Evolutionary conservation across 2,113 vertebrate species (phyloP).

Genomic region (Tursiops truncatus): DNA sequence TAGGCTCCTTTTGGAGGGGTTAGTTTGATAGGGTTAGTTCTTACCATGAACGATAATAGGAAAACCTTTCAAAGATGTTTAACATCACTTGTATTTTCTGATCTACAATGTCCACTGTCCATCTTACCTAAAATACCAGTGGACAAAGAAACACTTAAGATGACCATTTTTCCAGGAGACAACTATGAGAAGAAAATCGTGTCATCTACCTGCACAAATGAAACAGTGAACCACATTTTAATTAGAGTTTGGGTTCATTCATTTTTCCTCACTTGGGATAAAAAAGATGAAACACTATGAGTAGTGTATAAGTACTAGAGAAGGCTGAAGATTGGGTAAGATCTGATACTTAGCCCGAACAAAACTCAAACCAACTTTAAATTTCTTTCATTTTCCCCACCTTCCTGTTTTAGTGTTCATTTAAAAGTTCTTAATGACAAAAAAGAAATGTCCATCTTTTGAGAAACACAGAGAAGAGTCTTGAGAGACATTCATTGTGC

Average conservation of each 20-base stretch:
- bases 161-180: not conserved
- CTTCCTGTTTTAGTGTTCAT: constrained; percentile 24
- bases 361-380: not conserved
- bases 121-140: not conserved
- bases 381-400: not conserved
- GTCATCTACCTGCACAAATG: not conserved
- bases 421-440: constrained; percentile 38
- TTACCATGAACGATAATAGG: not conserved
- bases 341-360: not conserved
- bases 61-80: not conserved
- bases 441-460: constrained; percentile 43
- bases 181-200: not conserved
- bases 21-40: not conserved
- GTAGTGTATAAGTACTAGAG: not conserved
- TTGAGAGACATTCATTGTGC: constrained; percentile 33
- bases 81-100: not conserved
- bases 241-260: constrained; percentile 6
- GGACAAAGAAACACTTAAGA: constrained; percentile 8
- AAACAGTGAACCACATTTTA: not conserved
- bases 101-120: not conserved
- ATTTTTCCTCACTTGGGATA: constrained; percentile 40
- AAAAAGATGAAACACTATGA: constrained; percentile 1
- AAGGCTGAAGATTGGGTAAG: not conserved
- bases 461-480: not conserved
- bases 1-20: not conserved